Conservation (phyloP, 2,113 vertebrate species). For the Heliornis fulica region DNA sequence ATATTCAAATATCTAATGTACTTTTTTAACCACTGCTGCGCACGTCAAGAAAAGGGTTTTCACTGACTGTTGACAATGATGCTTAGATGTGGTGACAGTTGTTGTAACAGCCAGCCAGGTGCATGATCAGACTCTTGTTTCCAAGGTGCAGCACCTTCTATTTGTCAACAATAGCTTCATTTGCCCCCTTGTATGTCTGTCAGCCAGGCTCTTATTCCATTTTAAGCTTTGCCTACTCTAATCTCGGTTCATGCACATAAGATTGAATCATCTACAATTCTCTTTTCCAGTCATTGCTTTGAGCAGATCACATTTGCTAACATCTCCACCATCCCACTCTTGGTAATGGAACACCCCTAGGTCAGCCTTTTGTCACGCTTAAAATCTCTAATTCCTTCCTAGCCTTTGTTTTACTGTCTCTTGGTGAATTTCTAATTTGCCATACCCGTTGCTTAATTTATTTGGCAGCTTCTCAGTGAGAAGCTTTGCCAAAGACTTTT, state of each 20-base stretch:
- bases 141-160: not conserved
- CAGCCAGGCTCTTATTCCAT: not conserved
- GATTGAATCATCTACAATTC: not conserved
- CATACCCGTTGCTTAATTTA: slow-evolving; percentile 33
- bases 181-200: not conserved
- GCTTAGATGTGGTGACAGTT: not conserved
- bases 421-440: slow-evolving; percentile 47
- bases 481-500: slow-evolving; percentile 56
- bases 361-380: slow-evolving; percentile 22
- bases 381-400: slow-evolving; percentile 45
- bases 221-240: not conserved
- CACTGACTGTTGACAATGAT: not conserved
- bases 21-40: not conserved
- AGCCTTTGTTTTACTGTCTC: slow-evolving; percentile 51
- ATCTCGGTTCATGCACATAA: not conserved
- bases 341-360: not conserved
- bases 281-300: not conserved
- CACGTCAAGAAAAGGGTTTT: not conserved
- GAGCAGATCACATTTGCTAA: not conserved
- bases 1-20: not conserved
- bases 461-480: slow-evolving; percentile 51
- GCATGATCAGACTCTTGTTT: slow-evolving; percentile 5
- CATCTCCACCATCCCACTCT: not conserved
- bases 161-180: slow-evolving; percentile 44
- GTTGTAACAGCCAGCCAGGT: not conserved